phyloP scores from a whole-genome alignment of 2,888 invertebrate species.

The Caenorhabditis japonica region DNA sequence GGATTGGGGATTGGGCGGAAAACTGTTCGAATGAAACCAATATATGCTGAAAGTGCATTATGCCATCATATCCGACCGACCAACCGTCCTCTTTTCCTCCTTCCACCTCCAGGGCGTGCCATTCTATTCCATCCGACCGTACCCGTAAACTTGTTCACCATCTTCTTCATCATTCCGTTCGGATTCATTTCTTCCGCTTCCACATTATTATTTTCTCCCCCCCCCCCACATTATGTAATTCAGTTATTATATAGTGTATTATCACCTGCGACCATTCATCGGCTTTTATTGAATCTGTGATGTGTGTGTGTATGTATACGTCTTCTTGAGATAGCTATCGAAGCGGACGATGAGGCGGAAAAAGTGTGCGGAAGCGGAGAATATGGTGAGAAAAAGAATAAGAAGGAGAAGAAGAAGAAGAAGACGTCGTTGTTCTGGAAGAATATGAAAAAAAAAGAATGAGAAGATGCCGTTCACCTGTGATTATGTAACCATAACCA shows the following conservation, averaged over 20 bases:
- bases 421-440: constrained; percentile 36
- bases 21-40: constrained; percentile 4
- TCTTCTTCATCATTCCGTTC: constrained; percentile 34
- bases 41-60: constrained; percentile 39
- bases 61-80: constrained; percentile 34
- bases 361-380: constrained; percentile 36
- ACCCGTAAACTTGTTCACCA: constrained; percentile 49
- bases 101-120: constrained; percentile 42
- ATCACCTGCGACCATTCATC: constrained; percentile 48
- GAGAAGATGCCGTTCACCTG: constrained; percentile 12
- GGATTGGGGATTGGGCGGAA: too few relatives aligned
- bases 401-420: neutral
- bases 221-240: constrained; percentile 43
- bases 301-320: constrained; percentile 35
- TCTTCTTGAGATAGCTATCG: constrained; percentile 46
- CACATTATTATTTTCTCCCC: constrained; percentile 13
- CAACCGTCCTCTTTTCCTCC: constrained; percentile 15
- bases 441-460: too few relatives aligned
- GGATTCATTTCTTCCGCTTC: constrained; percentile 21
- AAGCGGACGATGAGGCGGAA: constrained; percentile 50
- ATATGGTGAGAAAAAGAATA: too few relatives aligned
- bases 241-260: constrained; percentile 46
- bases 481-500: constrained; percentile 31
- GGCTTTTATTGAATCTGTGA: constrained; percentile 50
- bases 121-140: constrained; percentile 47